These are phyloP conservation scores for Thunnus thynnus DNA, from an alignment of 2,113 vertebrate genomes.

Conservation along the genomic window DNA sequence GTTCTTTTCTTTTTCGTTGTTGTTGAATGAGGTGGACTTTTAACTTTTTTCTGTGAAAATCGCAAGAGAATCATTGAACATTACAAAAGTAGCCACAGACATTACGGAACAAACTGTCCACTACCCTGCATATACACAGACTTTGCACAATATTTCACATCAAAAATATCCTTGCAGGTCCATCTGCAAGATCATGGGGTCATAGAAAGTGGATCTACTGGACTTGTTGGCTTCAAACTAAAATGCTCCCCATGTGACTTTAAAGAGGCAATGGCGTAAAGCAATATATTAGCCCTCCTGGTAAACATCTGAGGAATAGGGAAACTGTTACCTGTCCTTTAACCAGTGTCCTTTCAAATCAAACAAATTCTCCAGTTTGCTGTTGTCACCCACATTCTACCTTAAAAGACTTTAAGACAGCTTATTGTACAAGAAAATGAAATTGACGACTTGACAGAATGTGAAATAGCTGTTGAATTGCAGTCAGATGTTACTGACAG, in stretches of 20 bases:
- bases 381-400: not conserved
- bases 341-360: conserved; percentile 25
- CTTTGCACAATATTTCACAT: conserved; percentile 15
- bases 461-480: conserved; percentile 4
- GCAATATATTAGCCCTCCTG: conserved; percentile 14
- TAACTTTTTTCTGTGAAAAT: too few species aligned
- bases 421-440: not conserved
- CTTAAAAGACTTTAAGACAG: conserved; percentile 13
- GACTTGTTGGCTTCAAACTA: conserved; percentile 14
- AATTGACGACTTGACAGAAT: not conserved
- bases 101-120: too few species aligned
- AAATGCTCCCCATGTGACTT: conserved; percentile 7
- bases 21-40: too few species aligned
- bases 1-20: too few species aligned
- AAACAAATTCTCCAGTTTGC: conserved; percentile 20
- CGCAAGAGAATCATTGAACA: too few species aligned
- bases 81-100: too few species aligned
- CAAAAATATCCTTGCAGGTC: not conserved
- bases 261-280: conserved; percentile 23
- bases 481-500: not conserved
- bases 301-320: conserved; percentile 16
- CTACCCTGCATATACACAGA: too few species aligned
- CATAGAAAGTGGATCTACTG: not conserved
- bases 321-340: conserved; percentile 19
- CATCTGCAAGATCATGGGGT: conserved; percentile 12